Conservation (phyloP, 2,888 invertebrate species). For the Hemistola chrysoprasaria region DNA sequence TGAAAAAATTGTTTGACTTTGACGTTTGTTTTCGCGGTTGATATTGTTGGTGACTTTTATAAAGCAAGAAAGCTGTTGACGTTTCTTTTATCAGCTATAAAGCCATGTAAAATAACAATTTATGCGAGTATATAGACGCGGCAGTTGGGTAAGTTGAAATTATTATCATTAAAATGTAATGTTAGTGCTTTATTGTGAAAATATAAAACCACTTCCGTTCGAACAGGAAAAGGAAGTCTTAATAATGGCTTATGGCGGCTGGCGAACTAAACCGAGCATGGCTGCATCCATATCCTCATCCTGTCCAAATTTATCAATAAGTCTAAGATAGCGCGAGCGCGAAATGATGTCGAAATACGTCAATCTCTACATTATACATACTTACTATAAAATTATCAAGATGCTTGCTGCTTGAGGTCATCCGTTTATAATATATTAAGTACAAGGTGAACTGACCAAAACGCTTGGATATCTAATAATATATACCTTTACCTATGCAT, state of each 20-base stretch:
- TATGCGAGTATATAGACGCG: constrained; percentile 3
- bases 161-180: constrained; percentile 3
- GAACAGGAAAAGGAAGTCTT: constrained; percentile 85
- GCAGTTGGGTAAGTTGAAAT: constrained; percentile 34
- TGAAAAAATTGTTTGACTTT: constrained; percentile 35
- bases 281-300: constrained; percentile 55
- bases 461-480: no score
- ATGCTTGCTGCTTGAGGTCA: no score
- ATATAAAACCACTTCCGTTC: constrained; percentile 52
- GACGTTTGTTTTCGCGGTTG: constrained; percentile 47
- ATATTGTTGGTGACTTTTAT: constrained; percentile 29
- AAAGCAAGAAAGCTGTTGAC: constrained; percentile 39
- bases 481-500: no score
- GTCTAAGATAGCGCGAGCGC: constrained; percentile 36
- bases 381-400: no score
- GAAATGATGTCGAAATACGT: constrained; percentile 19
- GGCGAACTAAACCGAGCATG: constrained; percentile 50
- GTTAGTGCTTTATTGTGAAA: constrained; percentile 13
- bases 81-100: constrained; percentile 31
- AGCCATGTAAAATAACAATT: constrained; percentile 5
- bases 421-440: no score
- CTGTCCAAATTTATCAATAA: constrained; percentile 49
- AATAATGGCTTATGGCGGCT: no score
- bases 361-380: no score
- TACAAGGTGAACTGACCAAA: no score